Evolutionary conservation across 2,888 invertebrate genomes (phyloP).

Genomic region (Meteorus colon): DNA sequence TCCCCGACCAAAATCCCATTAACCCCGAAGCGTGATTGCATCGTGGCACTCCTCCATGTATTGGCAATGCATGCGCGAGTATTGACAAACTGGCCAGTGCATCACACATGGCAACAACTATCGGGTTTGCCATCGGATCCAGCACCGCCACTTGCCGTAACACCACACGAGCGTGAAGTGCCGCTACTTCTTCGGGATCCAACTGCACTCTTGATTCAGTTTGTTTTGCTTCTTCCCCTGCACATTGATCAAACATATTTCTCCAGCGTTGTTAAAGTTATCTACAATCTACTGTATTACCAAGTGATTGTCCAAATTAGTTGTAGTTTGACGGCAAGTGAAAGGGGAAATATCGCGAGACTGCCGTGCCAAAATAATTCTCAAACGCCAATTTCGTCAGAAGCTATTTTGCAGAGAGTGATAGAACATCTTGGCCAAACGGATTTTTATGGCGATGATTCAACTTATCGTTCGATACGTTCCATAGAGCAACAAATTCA

Average conservation of each 20-base stretch:
- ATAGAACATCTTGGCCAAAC: conserved; percentile 62
- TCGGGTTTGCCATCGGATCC: conserved; percentile 73
- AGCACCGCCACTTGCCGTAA: conserved; percentile 67
- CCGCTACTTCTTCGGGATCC: conserved; percentile 92
- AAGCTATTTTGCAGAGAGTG: conserved; percentile 61
- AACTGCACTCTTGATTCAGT: conserved; percentile 88
- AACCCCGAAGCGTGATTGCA: conserved; percentile 86
- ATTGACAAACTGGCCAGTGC: conserved; percentile 78
- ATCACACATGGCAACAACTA: conserved; percentile 77
- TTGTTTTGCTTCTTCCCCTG: conserved; percentile 88
- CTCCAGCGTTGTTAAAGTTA: conserved; percentile 88
- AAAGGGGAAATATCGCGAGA: conserved; percentile 72
- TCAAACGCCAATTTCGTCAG: conserved; percentile 56
- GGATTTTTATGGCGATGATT: conserved; percentile 60
- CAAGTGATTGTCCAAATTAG: conserved; percentile 90
- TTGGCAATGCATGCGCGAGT: conserved; percentile 89
- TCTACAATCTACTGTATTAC: conserved; percentile 92
- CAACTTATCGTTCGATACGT: conserved; percentile 25
- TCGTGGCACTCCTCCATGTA: conserved; percentile 90
- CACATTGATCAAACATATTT: conserved; percentile 92
- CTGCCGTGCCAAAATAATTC: conserved; percentile 24
- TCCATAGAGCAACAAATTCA: conserved; percentile 77
- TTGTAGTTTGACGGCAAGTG: conserved; percentile 79
- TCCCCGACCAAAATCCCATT: conserved; percentile 75
- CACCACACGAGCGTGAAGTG: conserved; percentile 77